A percentile compares a stretch with the other conserved stretches of the same genome.
phyloP scores from a whole-genome alignment of 1,140 invertebrate genomes.

The Carcinoscorpius rotundicauda region DNA sequence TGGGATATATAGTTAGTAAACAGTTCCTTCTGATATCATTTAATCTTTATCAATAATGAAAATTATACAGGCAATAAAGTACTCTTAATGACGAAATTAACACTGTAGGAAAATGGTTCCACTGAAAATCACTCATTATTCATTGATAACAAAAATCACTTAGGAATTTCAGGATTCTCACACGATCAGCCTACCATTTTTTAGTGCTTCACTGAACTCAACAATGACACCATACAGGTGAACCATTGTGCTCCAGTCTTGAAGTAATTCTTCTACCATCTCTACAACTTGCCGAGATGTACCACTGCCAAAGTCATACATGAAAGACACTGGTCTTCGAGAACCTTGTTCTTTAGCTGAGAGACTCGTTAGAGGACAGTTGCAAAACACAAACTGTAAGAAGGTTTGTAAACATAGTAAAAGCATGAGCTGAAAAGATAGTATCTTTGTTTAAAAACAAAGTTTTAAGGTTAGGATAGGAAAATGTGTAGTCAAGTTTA shows the following conservation, averaged over 20 bases:
- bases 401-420: too few species aligned
- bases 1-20: too few species aligned
- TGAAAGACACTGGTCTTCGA: conserved; percentile 70
- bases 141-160: conserved; percentile 10
- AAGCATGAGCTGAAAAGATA: too few species aligned
- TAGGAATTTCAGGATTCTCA: neutral
- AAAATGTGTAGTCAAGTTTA: too few species aligned
- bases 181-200: conserved; percentile 37
- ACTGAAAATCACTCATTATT: conserved; percentile 13
- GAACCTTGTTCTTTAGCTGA: conserved; percentile 55
- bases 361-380: conserved; percentile 58
- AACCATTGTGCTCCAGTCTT: conserved; percentile 82
- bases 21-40: too few species aligned
- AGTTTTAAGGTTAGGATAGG: too few species aligned
- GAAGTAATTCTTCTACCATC: conserved; percentile 68
- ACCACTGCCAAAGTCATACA: conserved; percentile 66
- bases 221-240: conserved; percentile 72
- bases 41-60: too few species aligned
- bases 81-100: too few species aligned
- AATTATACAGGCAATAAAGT: too few species aligned
- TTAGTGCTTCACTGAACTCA: conserved; percentile 52
- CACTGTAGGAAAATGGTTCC: too few species aligned
- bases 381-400: conserved; percentile 62
- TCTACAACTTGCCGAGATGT: conserved; percentile 40
- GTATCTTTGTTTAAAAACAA: too few species aligned